phyloP scores from a whole-genome alignment of 2,113 vertebrate genomes.

The Heterotis niloticus region DNA sequence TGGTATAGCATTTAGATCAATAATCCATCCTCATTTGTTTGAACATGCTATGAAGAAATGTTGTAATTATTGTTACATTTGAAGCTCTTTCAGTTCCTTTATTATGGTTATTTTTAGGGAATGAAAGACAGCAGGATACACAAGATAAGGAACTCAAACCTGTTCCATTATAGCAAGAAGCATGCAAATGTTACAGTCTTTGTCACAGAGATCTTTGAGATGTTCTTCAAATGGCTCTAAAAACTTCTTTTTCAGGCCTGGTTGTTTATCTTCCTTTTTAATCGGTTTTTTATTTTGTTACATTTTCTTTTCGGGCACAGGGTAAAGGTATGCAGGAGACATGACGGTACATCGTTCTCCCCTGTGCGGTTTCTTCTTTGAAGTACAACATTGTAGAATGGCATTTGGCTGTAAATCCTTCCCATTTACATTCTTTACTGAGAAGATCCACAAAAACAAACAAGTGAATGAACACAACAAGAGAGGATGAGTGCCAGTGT shows the following conservation, averaged over 20 bases:
- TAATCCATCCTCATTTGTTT: no score
- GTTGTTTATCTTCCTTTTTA: neutral
- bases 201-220: constrained; percentile 44
- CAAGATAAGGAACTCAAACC: constrained; percentile 47
- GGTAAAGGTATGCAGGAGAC: neutral
- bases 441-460: constrained; percentile 6
- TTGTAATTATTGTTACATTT: no score
- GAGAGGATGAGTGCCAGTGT: neutral
- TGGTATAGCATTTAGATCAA: no score
- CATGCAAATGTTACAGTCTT: constrained; percentile 54
- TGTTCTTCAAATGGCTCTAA: constrained; percentile 29
- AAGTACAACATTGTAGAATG: neutral
- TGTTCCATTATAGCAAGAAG: constrained; percentile 36
- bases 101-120: no score
- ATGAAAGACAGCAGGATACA: constrained; percentile 34
- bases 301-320: constrained; percentile 15
- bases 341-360: neutral
- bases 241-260: constrained; percentile 25
- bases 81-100: no score
- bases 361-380: neutral
- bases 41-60: no score
- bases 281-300: neutral
- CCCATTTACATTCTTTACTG: constrained; percentile 4
- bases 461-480: neutral
- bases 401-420: neutral